These are phyloP conservation scores for Oophaga sylvatica DNA, from an alignment of 2,797 vertebrate genomes.

Conservation along the genomic window DNA sequence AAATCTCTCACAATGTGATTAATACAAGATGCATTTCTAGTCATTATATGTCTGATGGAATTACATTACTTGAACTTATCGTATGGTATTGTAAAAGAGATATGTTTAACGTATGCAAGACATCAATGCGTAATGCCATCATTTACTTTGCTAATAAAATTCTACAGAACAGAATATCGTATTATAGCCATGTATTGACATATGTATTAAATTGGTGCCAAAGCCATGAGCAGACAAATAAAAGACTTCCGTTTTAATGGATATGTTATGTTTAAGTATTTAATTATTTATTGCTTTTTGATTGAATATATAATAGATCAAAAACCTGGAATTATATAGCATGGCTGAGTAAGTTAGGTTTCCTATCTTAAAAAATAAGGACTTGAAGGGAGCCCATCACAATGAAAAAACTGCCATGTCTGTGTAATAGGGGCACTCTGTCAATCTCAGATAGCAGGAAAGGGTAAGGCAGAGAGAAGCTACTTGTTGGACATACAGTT, in stretches of 20 bases:
- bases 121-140: neutral
- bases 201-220: neutral
- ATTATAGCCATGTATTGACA: slow-evolving; percentile 8
- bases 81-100: no score
- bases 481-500: neutral
- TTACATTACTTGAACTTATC: neutral
- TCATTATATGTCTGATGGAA: neutral
- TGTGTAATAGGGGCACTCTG: no score
- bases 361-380: neutral
- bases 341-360: neutral
- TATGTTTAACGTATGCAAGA: neutral
- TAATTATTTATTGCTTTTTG: slow-evolving; percentile 13
- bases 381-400: neutral
- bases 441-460: neutral
- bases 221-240: neutral
- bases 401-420: neutral
- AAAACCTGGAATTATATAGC: neutral
- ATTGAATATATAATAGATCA: slow-evolving; percentile 1
- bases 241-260: slow-evolving; percentile 7
- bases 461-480: neutral
- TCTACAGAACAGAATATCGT: neutral
- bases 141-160: slow-evolving; percentile 5
- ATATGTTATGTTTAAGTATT: slow-evolving; percentile 1
- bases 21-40: neutral
- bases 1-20: no score